Base-by-base conservation (phyloP, 2,888 invertebrate species). In the Geotrupes spiniger region DNA sequence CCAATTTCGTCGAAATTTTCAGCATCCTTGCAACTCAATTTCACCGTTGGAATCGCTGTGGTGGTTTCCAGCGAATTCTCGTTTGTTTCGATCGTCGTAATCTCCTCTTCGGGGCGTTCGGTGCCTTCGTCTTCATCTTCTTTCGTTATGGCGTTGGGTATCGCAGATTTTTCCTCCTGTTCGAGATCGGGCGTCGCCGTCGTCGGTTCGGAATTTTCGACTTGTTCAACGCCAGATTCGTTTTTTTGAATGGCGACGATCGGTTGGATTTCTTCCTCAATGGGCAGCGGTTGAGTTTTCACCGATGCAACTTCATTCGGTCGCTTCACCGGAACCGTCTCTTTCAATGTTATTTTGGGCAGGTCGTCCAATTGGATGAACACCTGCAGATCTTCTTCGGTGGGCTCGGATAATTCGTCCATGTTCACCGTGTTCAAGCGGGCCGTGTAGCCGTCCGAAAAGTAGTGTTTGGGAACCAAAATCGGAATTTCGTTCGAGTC, bases 301-400 rank as follows among this genome's bases (percentile, higher is more conserved):
- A 21, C 21, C 4, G 6, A 4, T 21, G 21, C 6, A 21, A 6
- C 4, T 21, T 21, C 21, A 4, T 21, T 3, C 6, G 3, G 21
- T 21, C 3, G 21, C 3, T 33, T 33, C 2, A 15, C 2, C 33
- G 33, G 1, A 11, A 11, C 12, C 29, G 6, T n/a, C 27, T 8
- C 29, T 4, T 38, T 38, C 25, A 16, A 17, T n/a, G n/a, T n/a
- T n/a, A n/a, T n/a, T n/a, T n/a, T 36, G 11, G 36, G 9, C 25
- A 47, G 33, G 21, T 46, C 40, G 33, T 51, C 46, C 4, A 28
- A 12, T n/a, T 26, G 29, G 39, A 42, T 15, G 21, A 38, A 42
- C 9, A 42, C 10, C 15, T 39, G 10, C 12, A 42, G 15, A 33
- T 37, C 36, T 11, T 25, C 38, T 4, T 36, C 42, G 11, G 39